phyloP scores from a whole-genome alignment of 2,797 vertebrate species.

The Falco peregrinus region DNA sequence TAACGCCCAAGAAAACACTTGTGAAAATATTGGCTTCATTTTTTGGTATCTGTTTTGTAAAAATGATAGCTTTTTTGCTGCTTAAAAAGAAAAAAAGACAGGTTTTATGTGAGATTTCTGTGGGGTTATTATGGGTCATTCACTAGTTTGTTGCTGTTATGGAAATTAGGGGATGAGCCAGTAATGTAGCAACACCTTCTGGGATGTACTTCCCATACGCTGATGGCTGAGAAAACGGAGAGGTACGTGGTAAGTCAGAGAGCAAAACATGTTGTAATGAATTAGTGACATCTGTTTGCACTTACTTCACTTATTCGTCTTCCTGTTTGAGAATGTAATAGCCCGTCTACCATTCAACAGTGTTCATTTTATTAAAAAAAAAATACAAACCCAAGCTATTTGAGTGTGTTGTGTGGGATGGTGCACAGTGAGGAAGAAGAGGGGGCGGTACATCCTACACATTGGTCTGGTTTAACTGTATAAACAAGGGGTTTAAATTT shows the following conservation, averaged over 20 bases:
- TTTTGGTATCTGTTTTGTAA: background rate
- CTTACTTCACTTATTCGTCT: background rate
- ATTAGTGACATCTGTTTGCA: conserved; percentile 14
- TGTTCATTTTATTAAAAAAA: background rate
- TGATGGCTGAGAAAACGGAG: background rate
- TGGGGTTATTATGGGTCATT: background rate
- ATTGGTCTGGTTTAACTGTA: background rate
- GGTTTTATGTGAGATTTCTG: background rate
- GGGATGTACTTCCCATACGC: background rate
- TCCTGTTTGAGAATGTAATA: background rate
- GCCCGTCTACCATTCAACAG: background rate
- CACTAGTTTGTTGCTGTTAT: background rate
- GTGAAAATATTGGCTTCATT: background rate
- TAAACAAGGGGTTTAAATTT: background rate
- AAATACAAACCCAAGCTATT: background rate
- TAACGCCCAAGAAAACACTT: background rate
- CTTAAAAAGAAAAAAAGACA: background rate
- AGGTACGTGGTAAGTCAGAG: background rate
- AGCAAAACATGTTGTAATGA: background rate
- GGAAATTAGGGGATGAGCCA: background rate
- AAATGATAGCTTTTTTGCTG: background rate
- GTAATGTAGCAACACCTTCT: background rate
- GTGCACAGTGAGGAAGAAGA: background rate
- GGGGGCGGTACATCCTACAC: background rate
- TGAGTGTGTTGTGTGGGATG: background rate